Conservation (phyloP, 35 echinoderm and acorn worm species). For the Amphiura filiformis region DNA sequence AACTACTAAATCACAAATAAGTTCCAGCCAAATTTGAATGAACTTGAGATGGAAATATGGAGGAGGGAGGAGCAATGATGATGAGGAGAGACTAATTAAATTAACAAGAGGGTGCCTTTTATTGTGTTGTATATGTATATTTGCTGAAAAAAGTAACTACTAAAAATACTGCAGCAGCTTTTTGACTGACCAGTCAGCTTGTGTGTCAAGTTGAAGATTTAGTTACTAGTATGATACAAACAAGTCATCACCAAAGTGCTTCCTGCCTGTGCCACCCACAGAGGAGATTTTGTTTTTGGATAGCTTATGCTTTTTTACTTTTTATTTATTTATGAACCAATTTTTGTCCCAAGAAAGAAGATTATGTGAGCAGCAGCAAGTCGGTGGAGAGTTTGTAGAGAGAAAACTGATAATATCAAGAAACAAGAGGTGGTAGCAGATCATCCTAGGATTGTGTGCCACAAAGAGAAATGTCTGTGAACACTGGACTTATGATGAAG, state of each 20-base stretch:
- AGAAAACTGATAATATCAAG: too few species aligned
- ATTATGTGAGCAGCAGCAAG: too few species aligned
- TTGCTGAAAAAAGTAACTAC: constrained; percentile 7
- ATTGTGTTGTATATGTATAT: constrained; percentile 10
- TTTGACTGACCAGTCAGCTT: not conserved
- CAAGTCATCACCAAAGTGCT: not conserved
- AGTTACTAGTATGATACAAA: not conserved
- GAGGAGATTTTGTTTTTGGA: not conserved
- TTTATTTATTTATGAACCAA: too few species aligned
- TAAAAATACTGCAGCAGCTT: not conserved
- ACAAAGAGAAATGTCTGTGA: too few species aligned
- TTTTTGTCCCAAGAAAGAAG: too few species aligned
- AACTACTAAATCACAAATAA: not conserved
- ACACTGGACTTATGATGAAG: too few species aligned
- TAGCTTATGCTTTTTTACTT: too few species aligned
- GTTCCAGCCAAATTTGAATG: not conserved
- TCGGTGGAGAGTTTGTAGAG: too few species aligned
- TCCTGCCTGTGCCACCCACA: not conserved
- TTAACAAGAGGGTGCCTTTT: not conserved
- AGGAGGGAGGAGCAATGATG: too few species aligned
- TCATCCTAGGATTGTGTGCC: too few species aligned
- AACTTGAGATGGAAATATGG: not conserved
- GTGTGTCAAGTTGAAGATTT: not conserved
- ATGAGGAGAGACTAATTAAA: too few species aligned
- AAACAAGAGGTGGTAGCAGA: too few species aligned